Conservation (phyloP, 2,888 invertebrate genomes). For the Venusia cambrica region DNA sequence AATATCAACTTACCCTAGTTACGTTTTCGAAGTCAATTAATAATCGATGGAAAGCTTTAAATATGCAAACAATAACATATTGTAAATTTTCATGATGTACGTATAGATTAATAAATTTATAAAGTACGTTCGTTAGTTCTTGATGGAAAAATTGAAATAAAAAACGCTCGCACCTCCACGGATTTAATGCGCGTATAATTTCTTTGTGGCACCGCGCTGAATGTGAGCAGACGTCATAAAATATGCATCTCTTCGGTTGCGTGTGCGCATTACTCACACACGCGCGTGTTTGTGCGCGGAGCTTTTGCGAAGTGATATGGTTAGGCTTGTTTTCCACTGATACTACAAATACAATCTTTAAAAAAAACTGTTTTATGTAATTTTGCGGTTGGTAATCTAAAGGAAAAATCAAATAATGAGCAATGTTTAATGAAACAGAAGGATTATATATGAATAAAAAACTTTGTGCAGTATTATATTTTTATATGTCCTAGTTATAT, state of each 20-base stretch:
- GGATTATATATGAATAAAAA: too few species aligned
- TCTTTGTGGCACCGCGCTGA: conserved; percentile 81
- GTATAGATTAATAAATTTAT: too few species aligned
- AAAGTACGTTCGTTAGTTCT: conserved; percentile 28
- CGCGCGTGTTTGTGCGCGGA: conserved; percentile 17
- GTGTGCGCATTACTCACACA: conserved; percentile 46
- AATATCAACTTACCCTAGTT: too few species aligned
- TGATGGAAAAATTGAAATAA: conserved; percentile 45
- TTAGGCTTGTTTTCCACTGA: conserved; percentile 18
- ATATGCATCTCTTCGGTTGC: conserved; percentile 78
- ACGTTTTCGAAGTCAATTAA: too few species aligned
- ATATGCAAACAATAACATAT: too few species aligned
- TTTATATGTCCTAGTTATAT: too few species aligned
- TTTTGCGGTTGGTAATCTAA: too few species aligned
- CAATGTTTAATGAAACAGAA: too few species aligned
- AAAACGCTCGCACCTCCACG: conserved; percentile 69
- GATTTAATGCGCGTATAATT: conserved; percentile 81
- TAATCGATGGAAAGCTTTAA: too few species aligned
- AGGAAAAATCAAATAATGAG: too few species aligned
- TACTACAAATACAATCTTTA: not conserved
- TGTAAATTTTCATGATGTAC: too few species aligned
- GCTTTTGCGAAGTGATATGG: conserved; percentile 27
- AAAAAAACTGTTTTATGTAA: not conserved
- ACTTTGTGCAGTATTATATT: not conserved
- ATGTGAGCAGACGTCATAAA: conserved; percentile 80